Evolutionary conservation across 64 coral and sea anemone genomes (phyloP).

Genomic region (Catalaphyllia jardinei): DNA sequence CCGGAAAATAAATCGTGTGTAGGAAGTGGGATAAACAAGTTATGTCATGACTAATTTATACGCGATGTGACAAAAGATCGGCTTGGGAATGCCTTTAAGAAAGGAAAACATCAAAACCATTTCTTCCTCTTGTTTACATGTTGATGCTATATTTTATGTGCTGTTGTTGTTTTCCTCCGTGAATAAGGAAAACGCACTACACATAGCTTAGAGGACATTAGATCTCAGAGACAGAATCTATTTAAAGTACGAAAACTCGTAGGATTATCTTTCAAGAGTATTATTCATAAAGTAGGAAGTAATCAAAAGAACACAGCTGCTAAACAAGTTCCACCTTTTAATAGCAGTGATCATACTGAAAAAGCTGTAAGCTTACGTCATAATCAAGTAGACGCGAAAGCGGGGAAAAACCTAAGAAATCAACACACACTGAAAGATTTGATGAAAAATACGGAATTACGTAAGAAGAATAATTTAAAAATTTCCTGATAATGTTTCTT

Average conservation of each 20-base stretch:
- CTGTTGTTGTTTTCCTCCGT: neutral
- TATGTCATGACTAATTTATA: neutral
- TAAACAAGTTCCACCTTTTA: neutral
- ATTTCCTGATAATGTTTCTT: neutral
- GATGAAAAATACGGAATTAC: neutral
- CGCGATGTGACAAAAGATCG: neutral
- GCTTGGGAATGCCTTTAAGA: neutral
- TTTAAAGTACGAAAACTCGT: neutral
- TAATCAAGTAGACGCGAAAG: neutral
- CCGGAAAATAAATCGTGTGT: neutral
- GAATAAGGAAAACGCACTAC: neutral
- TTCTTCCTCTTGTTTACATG: neutral
- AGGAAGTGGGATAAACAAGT: conserved; percentile 16
- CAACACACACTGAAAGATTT: neutral
- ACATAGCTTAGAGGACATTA: too few relatives aligned
- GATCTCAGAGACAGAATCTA: neutral
- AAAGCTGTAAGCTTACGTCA: neutral
- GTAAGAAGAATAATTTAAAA: neutral
- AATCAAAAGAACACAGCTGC: neutral
- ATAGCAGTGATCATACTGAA: neutral
- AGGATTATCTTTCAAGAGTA: neutral
- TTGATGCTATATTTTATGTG: neutral
- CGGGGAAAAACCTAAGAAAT: neutral
- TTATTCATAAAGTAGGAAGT: neutral
- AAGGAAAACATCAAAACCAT: neutral